Conservation (phyloP, 2,113 vertebrate genomes). For the Donacobius atricapilla region DNA sequence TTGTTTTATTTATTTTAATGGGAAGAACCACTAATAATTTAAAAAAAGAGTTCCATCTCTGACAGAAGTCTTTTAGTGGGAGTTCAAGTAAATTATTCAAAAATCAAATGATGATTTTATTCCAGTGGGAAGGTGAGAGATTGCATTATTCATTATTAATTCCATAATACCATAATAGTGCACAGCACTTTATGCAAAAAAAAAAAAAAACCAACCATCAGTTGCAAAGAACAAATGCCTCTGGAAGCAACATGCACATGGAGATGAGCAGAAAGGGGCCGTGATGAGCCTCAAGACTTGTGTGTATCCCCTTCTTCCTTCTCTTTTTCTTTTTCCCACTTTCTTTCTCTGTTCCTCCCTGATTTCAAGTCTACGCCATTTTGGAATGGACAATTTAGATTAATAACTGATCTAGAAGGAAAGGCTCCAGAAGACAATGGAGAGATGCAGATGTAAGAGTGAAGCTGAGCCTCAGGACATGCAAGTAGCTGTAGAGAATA, state of each 20-base stretch:
- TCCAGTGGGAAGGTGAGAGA: not conserved
- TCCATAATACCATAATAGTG: not conserved
- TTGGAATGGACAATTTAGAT: not conserved
- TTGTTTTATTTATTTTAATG: constrained; percentile 37
- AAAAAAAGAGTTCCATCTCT: not conserved
- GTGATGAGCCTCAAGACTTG: not conserved
- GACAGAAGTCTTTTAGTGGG: not conserved
- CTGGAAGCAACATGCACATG: not conserved
- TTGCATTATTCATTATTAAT: constrained; percentile 19
- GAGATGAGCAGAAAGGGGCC: not conserved
- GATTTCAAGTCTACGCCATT: not conserved
- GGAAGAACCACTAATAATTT: not conserved
- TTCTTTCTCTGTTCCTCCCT: not conserved
- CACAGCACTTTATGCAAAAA: not conserved
- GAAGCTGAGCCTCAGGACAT: not conserved
- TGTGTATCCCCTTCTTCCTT: not conserved
- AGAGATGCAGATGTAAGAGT: not conserved
- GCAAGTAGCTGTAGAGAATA: not conserved
- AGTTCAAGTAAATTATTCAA: constrained; percentile 18
- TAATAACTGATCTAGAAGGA: not conserved
- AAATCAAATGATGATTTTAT: not conserved
- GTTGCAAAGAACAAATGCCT: not conserved
- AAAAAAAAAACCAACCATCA: not conserved
- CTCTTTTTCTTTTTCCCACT: not conserved
- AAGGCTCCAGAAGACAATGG: not conserved